Percentiles rank a stretch among this genome's conserved stretches.
phyloP scores from a whole-genome alignment of 2,797 vertebrate genomes.

The Pipistrellus pygmaeus region DNA sequence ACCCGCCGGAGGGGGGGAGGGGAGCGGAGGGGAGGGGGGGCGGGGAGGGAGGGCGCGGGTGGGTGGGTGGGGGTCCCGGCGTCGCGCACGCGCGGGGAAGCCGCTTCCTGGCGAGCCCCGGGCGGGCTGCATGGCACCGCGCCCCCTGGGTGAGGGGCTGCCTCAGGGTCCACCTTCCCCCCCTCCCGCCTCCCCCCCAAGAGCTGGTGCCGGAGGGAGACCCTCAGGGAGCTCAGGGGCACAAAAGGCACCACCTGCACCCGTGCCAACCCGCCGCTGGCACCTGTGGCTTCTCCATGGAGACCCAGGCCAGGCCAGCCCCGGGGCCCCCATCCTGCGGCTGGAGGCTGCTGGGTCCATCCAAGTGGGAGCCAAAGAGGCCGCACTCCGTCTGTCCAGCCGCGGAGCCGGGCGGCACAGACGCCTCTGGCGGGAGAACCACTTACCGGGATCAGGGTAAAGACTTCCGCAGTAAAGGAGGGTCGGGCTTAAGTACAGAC shows the following conservation, averaged over 20 bases:
- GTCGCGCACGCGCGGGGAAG: not conserved
- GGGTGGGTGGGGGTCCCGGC: not conserved
- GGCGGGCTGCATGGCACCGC: constrained; percentile 40
- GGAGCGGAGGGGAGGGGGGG: no score
- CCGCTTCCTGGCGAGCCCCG: not conserved
- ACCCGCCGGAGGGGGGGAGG: no score
- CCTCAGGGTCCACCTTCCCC: not conserved
- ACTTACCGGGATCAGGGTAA: not conserved
- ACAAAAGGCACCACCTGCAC: constrained; percentile 19
- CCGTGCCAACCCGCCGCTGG: constrained; percentile 56
- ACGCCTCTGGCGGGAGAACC: constrained; percentile 55
- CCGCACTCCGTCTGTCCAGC: constrained; percentile 16
- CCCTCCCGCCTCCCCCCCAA: no score
- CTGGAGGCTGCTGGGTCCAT: constrained; percentile 30
- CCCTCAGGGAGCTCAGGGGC: not conserved
- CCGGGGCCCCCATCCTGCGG: constrained; percentile 34
- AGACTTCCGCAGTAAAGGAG: constrained; percentile 4
- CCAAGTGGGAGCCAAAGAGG: constrained; percentile 50
- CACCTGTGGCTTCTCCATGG: constrained; percentile 83
- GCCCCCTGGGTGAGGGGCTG: not conserved
- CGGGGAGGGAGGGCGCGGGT: no score
- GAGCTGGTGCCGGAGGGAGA: constrained; percentile 18
- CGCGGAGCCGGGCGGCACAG: constrained; percentile 41
- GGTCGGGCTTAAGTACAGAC: not conserved
- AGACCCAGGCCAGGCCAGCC: constrained; percentile 54